A percentile compares a stretch with the other conserved stretches of the same genome.
Conservation (phyloP, 2,797 vertebrate genomes). For the Phataginus tricuspis region DNA sequence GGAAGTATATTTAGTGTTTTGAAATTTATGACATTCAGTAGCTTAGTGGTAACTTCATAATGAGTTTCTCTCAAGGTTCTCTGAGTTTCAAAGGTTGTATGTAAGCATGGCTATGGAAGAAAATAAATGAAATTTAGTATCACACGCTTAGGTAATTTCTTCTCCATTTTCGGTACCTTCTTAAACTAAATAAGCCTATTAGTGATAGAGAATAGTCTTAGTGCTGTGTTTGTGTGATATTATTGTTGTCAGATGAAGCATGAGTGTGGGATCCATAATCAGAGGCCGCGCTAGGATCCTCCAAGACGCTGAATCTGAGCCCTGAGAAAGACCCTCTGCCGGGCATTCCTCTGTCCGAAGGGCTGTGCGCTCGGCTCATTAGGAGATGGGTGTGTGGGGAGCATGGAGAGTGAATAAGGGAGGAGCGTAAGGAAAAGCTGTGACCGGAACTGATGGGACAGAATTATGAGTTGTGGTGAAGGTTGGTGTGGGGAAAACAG, state of each 20-base stretch:
- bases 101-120: neutral
- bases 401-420: rapidly evolving
- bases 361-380: neutral
- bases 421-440: neutral
- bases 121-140: neutral
- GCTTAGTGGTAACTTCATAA: neutral
- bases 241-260: neutral
- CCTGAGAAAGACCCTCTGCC: neutral
- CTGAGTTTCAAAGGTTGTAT: neutral
- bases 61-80: neutral
- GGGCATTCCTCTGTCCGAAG: neutral
- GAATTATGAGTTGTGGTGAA: neutral
- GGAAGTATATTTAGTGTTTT: neutral
- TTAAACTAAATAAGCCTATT: neutral
- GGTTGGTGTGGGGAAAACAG: neutral
- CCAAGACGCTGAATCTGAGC: neutral
- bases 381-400: neutral
- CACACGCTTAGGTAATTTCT: neutral
- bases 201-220: neutral
- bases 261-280: neutral
- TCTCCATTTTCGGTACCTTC: neutral
- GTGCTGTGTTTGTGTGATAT: neutral
- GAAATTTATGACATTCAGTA: neutral
- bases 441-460: neutral
- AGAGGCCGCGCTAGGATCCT: neutral